Evolutionary conservation across 2,797 vertebrate species (phyloP).

Genomic region (Poecilia wingei): DNA sequence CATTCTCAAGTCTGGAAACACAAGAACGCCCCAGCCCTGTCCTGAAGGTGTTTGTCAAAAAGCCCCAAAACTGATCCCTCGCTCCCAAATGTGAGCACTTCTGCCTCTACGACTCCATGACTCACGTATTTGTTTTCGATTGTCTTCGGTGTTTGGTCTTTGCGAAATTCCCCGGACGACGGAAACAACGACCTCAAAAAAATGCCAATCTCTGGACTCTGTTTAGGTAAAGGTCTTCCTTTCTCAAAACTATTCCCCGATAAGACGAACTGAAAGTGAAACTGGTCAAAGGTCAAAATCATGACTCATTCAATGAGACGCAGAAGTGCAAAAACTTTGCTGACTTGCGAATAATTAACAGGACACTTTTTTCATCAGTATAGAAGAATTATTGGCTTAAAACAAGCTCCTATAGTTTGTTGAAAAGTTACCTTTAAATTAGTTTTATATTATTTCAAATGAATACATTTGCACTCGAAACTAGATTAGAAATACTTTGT

Average conservation of each 20-base stretch:
- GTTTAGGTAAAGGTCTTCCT: slow-evolving; percentile 4
- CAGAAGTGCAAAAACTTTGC: not conserved
- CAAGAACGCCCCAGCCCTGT: not conserved
- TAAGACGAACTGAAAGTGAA: slow-evolving; percentile 14
- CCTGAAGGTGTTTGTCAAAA: slow-evolving; percentile 29
- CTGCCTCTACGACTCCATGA: slow-evolving; percentile 1
- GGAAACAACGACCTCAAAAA: slow-evolving; percentile 19
- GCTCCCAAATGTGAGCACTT: not conserved
- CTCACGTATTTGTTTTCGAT: slow-evolving; percentile 34
- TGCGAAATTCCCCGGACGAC: slow-evolving; percentile 10
- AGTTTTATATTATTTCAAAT: no score
- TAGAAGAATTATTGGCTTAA: no score
- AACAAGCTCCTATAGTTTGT: no score
- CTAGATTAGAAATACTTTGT: no score
- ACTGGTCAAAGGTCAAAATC: not conserved
- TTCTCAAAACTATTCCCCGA: slow-evolving; percentile 1
- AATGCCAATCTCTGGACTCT: not conserved
- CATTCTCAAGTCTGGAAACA: slow-evolving; percentile 20
- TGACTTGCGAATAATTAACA: not conserved
- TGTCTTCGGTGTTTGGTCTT: slow-evolving; percentile 34
- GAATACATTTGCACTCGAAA: not conserved
- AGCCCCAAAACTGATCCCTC: slow-evolving; percentile 27
- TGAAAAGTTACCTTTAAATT: no score
- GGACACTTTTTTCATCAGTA: no score
- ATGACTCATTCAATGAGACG: not conserved